These are phyloP conservation scores for Bothrops jararaca DNA, from an alignment of 2,113 vertebrate species.

Conservation along the genomic window DNA sequence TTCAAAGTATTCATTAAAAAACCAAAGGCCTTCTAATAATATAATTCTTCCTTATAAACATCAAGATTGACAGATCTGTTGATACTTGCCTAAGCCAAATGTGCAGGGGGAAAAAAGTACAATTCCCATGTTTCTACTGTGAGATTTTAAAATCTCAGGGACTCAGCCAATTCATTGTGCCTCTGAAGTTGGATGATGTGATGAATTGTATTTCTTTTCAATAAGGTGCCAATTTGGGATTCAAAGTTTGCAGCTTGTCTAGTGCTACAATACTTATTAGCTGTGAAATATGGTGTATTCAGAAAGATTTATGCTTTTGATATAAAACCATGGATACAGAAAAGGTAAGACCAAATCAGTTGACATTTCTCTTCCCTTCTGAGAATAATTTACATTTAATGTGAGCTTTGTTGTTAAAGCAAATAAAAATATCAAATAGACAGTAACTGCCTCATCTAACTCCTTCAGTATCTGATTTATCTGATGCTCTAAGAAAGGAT, in stretches of 20 bases:
- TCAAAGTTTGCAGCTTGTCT: constrained; percentile 4
- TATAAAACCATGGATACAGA: constrained; percentile 33
- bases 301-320: constrained; percentile 29
- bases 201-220: background rate
- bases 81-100: background rate
- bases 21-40: background rate
- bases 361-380: constrained; percentile 8
- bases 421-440: background rate
- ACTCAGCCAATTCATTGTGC: background rate
- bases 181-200: background rate
- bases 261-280: constrained; percentile 5
- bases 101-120: background rate
- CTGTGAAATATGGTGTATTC: constrained; percentile 1
- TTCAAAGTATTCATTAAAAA: background rate
- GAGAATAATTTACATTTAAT: constrained; percentile 44
- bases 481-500: constrained; percentile 19
- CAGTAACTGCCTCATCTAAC: constrained; percentile 18
- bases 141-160: background rate
- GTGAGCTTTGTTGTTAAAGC: constrained; percentile 20
- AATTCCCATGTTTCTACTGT: constrained; percentile 23
- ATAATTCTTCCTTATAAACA: background rate
- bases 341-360: constrained; percentile 30
- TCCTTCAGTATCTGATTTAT: constrained; percentile 11
- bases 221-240: background rate
- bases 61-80: background rate